Base-by-base conservation (phyloP, 2,797 vertebrate genomes). In the Percopsis omiscomaycus region DNA sequence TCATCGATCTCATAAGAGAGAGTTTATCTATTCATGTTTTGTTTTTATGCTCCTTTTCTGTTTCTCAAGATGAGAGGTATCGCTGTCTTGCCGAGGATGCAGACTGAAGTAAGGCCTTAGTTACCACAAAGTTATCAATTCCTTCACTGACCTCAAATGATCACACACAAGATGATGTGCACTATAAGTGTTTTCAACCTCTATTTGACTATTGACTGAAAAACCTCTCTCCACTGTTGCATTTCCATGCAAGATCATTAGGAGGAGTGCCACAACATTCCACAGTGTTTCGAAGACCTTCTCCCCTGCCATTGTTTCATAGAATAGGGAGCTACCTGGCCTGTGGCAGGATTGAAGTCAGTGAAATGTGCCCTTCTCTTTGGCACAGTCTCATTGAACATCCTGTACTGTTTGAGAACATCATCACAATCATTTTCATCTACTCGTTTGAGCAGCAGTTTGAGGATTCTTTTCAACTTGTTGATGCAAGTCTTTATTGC, bases 51-150 rank as follows among this genome's bases (percentile, higher is more conserved):
- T 32, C 16, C 3, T 28, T 59, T n/a, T 59, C 42, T 47, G 37
- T 59, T 47, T 11, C 16, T 48, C 10, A 47, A 27, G 42, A 59
- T 59, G 42, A 47, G 57, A 47, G 57, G 57, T 28, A 28, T 11
- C 9, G 15, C 16, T 59, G 57, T 47, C 42, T 59, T 47, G 57
- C 42, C 15, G 15, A 59, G 42, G 15, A 44, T 10, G 32, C 56
- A 44, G 37, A n/a, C 57, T 45, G 32, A 59, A 55, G 54, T 56
- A 56, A 59, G 57, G 57, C 42, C 57, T 47, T 59, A 16, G 57
- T 59, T 59, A 28, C 57, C 14, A 28, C n/a, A 59, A 59, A 16
- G 57, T 59, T 59, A 59, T 29, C 10, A 47, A 59, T 59, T 59
- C 44, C 47, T 22, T 37, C 59, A 22, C 47, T 14, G 28, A 59